Evolutionary conservation across 2,113 vertebrate species (phyloP).

Genomic region (Gasterosteus nipponicus): DNA sequence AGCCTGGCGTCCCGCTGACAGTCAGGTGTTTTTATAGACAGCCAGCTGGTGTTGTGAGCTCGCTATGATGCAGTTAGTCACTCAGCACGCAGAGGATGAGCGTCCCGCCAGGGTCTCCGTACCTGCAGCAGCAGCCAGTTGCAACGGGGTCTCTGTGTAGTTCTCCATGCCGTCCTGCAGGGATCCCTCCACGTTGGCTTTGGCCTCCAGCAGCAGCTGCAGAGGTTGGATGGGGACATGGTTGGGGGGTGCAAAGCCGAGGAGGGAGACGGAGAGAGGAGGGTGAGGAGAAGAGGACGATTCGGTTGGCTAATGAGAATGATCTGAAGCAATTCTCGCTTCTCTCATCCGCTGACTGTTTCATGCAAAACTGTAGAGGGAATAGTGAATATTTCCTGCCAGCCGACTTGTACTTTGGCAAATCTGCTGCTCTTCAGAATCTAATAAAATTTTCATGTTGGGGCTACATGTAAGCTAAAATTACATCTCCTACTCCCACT

Average conservation of each 20-base stretch:
- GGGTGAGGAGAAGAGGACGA: slow-evolving; percentile 5
- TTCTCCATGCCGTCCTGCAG: slow-evolving; percentile 96
- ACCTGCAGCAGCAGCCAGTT: slow-evolving; percentile 96
- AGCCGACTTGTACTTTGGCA: neutral
- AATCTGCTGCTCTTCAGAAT: neutral
- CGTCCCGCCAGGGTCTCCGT: slow-evolving; percentile 50
- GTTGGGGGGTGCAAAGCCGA: neutral
- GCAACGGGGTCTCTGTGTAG: slow-evolving; percentile 96
- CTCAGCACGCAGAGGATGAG: slow-evolving; percentile 15
- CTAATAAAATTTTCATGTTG: neutral
- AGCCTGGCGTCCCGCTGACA: slow-evolving; percentile 40
- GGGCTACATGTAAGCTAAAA: neutral
- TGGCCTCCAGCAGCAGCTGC: slow-evolving; percentile 94
- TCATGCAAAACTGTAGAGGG: neutral
- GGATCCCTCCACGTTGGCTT: slow-evolving; percentile 96
- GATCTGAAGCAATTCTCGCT: slow-evolving; percentile 12
- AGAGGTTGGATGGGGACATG: slow-evolving; percentile 43
- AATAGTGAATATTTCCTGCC: neutral
- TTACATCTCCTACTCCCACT: neutral
- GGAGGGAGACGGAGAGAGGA: neutral
- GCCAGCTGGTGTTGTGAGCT: slow-evolving; percentile 32
- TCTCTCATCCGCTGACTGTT: slow-evolving; percentile 8
- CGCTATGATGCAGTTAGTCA: slow-evolving; percentile 24
- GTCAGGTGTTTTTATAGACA: slow-evolving; percentile 38
- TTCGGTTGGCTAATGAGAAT: neutral